Evolutionary conservation across 37 sponge, comb jelly and placozoan species (phyloP), one percentile per base, ranked within the genome.

Genomic region (Eunapius fragilis): DNA sequence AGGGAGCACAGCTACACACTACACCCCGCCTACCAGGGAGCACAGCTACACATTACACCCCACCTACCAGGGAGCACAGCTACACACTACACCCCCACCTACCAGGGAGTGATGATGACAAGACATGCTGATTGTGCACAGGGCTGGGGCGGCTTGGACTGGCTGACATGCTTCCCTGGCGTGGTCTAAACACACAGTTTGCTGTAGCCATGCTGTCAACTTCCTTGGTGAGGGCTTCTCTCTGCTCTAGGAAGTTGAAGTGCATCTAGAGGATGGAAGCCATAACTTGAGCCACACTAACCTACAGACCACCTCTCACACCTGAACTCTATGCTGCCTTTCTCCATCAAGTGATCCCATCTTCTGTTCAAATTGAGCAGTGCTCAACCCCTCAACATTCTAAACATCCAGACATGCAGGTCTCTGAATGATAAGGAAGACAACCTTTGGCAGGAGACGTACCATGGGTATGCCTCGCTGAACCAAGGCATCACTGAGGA

Each of bases 381-480:
- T 71, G 12, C 48, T 85, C 74, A 92, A 22, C 9, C 89, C 89
- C 72, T 24, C 69, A 24, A 79, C 72, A 25, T 67, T 79, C 93
- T 92, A 68, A 28, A 58, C 0, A 23, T 31, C n/a, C n/a, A 24
- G 3, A 10, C 27, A 37, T 19, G 37, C 48, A 45, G 25, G 25
- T 50, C 33, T 69, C 47, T 30, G 31, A 2, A 25, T 7, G n/a
- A 48, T 34, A 80, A 11, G 32, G 5, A 13, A 38, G 33, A 41
- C 35, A 23, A 76, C 70, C 33, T 0, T 10, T 36, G 25, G 27
- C 22, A 6, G 14, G 6, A 14, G 19, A 69, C 81, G 12, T 32
- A 92, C 93, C 83, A 89, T 78, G 6, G 72, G 34, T 2, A 92
- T 33, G 26, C 93, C 87, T 70, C 87, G 80, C 70, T 82, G 77